Conservation (phyloP, 2,113 vertebrate species). For the Perognathus longimembris region DNA sequence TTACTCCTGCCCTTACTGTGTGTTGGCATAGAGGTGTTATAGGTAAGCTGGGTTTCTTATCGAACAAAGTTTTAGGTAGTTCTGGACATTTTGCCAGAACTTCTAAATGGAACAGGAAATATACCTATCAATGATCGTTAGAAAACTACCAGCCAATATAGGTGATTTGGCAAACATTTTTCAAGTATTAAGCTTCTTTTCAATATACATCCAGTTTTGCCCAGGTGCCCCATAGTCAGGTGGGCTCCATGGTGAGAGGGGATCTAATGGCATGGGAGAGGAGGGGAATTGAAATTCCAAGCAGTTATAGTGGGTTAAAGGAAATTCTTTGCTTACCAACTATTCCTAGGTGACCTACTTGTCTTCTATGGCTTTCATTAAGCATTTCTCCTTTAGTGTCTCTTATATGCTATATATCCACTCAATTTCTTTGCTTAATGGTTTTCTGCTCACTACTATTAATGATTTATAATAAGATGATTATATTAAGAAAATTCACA, state of each 20-base stretch:
- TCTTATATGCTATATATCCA: neutral
- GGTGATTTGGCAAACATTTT: neutral
- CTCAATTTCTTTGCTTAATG: neutral
- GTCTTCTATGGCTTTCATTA: neutral
- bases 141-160: neutral
- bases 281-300: neutral
- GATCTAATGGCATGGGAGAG: neutral
- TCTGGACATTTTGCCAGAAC: conserved; percentile 15
- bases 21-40: neutral
- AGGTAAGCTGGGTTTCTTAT: conserved; percentile 8
- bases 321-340: neutral
- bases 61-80: conserved; percentile 14
- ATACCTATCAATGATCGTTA: neutral
- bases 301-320: neutral
- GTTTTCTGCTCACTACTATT: neutral
- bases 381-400: neutral
- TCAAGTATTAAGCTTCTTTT: neutral
- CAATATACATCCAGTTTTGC: neutral
- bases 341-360: neutral
- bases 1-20: neutral
- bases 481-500: conserved; percentile 8
- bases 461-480: conserved; percentile 27
- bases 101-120: neutral
- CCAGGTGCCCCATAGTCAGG: neutral
- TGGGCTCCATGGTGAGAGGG: neutral